These are phyloP conservation scores for Gymnarchus niloticus DNA, from an alignment of 2,113 vertebrate species.

Conservation along the genomic window DNA sequence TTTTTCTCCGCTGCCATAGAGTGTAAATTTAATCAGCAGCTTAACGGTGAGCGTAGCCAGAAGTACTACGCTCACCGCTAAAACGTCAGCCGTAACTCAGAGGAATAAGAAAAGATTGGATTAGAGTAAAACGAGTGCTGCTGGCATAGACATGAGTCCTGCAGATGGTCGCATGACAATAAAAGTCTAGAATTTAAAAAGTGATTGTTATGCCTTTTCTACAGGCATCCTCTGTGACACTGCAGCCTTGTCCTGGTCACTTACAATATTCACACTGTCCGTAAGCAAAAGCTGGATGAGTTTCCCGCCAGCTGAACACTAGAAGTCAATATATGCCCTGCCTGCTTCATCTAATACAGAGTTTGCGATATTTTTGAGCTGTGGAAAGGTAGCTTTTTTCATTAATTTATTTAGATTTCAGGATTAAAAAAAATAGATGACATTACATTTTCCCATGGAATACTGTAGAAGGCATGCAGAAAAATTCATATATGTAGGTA, in stretches of 20 bases:
- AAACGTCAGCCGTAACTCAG: conserved; percentile 20
- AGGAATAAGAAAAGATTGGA: conserved; percentile 4
- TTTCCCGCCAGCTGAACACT: too few relatives aligned
- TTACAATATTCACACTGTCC: background rate
- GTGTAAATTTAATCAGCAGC: conserved; percentile 26
- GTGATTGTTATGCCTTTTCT: background rate
- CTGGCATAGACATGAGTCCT: background rate
- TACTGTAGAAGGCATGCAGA: background rate
- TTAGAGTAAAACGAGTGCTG: conserved; percentile 22
- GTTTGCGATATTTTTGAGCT: background rate
- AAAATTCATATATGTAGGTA: background rate
- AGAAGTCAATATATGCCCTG: too few relatives aligned
- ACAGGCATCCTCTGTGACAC: background rate
- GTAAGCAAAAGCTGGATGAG: too few relatives aligned
- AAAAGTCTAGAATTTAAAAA: background rate
- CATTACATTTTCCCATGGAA: background rate
- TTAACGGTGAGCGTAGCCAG: background rate
- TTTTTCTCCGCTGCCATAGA: conserved; percentile 20
- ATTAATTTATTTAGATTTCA: background rate
- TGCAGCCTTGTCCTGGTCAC: background rate
- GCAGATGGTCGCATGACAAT: background rate
- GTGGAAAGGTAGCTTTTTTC: too few relatives aligned
- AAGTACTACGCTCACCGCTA: background rate
- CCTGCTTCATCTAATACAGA: too few relatives aligned
- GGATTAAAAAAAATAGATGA: background rate